Evolutionary conservation across 2,113 vertebrate species (phyloP), one percentile per base, ranked within the genome.

Genomic region (Athene noctua): DNA sequence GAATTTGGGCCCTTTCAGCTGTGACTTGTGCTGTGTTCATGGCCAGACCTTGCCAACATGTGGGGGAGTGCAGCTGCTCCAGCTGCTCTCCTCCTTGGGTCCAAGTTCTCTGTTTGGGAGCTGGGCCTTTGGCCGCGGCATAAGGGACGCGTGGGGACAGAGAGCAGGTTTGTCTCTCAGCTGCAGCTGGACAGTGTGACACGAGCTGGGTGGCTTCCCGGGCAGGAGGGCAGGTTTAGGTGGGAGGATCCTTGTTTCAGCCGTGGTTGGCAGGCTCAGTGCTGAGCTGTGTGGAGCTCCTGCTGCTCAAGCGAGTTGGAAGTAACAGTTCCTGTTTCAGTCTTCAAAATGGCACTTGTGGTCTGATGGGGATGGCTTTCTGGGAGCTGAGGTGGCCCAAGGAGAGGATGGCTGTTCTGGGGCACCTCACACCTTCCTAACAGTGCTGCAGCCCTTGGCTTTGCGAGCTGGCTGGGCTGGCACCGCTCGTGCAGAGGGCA

Each of bases 181-280:
- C 72, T 92, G 55, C 46, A 78, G 36, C 51, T 84, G 92, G 59
- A 38, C 40, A 40, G 54, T 8, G 18, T 84, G 73, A 66, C 2
- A 2, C 0, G 0, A 61, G 32, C 49, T 59, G 72, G 25, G 30
- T 73, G 55, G 58, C 79, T 72, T 83, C 34, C 72, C 2, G 1
- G 27, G 29, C 27, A 36, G 47, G 15, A 71, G 57, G 16, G 7
- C 54, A 49, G 30, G 46, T 86, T 80, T 52, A 19, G 10, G 36
- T 80, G 36, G 83, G 46, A 86, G 38, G 52, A 75, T 74, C 32
- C 26, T 58, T 59, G n/a, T 74, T 72, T 49, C 2, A 6, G 30
- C 57, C 0, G 0, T 59, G 59, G 27, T 78, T 73, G 63, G 23
- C 59, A 62, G 17, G 54, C 54, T 75, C 0, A 0, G 13, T 84